Evolutionary conservation across 2,888 invertebrate species (phyloP).

Genomic region (Oxytorus armatus): DNA sequence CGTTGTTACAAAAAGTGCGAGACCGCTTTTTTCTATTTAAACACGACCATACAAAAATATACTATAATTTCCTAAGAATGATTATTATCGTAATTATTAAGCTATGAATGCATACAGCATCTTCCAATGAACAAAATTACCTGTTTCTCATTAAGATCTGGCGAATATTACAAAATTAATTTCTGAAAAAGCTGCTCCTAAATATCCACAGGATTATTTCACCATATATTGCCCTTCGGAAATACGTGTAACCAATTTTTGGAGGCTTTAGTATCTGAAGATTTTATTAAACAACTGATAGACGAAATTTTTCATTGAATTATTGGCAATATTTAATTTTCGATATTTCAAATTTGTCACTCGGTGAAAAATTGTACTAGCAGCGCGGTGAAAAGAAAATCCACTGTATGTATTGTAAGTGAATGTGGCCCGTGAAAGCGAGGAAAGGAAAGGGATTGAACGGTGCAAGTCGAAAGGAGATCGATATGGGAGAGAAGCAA

Average conservation of each 20-base stretch:
- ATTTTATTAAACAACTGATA: not conserved
- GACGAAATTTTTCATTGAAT: not conserved
- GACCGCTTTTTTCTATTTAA: no score
- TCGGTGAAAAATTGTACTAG: constrained; percentile 9
- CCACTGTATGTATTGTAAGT: constrained; percentile 19
- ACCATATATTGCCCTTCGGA: no score
- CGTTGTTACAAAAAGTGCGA: no score
- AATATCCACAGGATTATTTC: no score
- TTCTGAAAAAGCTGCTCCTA: no score
- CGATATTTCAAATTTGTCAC: constrained; percentile 29
- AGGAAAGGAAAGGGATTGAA: constrained; percentile 32
- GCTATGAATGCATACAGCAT: no score
- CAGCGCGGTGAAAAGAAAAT: constrained; percentile 15
- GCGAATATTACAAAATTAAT: no score
- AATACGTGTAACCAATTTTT: not conserved
- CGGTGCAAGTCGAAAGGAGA: constrained; percentile 32
- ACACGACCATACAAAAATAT: no score
- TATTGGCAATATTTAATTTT: constrained; percentile 20
- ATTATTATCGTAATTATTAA: no score
- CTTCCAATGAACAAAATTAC: no score
- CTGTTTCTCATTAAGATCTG: no score
- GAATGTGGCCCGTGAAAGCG: not conserved
- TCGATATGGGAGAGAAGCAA: constrained; percentile 53
- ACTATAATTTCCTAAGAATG: no score
- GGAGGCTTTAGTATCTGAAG: not conserved